Base-by-base conservation (phyloP, 2,888 invertebrate genomes). In the Malthinus flaveolus region DNA sequence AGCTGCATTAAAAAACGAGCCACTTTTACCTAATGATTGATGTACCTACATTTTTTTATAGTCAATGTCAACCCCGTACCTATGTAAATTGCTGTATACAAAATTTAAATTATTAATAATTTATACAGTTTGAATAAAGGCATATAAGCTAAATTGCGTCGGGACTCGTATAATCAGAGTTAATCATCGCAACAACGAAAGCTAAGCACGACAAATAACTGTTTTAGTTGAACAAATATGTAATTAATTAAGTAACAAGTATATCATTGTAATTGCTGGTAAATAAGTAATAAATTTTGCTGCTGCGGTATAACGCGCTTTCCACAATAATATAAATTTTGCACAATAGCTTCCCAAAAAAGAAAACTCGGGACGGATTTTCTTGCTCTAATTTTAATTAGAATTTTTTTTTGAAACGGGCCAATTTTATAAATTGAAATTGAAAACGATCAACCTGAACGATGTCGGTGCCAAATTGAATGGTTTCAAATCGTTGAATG, bases 401-500 rank as follows among this genome's bases (percentile, higher is more conserved):
- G 5, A 42, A 11, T 23, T 23, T 23, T 23, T 23, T 23, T 23
- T 23, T 5, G 23, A 23, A 23, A 23, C 3, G 23, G 23, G 5
- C 3, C 5, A 23, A 23, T 23, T 23, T 23, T 23, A 3, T 23
- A 23, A 23, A 23, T 23, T 42, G 23, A 42, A 42, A 42, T 42
- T 42, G 13, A 42, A 37, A 32, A n/a, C 42, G 39, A 32, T 15
- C 32, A 51, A 51, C 10, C 44, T 42, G 13, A 51, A 51, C 39
- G 34, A 32, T 32, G 39, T 15, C 39, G 39, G 39, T 23, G 23
- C 42, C 9, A 44, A 51, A 42, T 51, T 44, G 42, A 51, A 51
- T 39, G 32, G 33, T 8, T 51, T 33, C 34, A 51, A 51, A 51
- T 51, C 13, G 23, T 32, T 51, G 13, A 42, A 51, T 51, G 15